Evolutionary conservation across 2,797 vertebrate species (phyloP), one percentile per base, ranked within the genome.

Genomic region (Sarcophilus harrisii): DNA sequence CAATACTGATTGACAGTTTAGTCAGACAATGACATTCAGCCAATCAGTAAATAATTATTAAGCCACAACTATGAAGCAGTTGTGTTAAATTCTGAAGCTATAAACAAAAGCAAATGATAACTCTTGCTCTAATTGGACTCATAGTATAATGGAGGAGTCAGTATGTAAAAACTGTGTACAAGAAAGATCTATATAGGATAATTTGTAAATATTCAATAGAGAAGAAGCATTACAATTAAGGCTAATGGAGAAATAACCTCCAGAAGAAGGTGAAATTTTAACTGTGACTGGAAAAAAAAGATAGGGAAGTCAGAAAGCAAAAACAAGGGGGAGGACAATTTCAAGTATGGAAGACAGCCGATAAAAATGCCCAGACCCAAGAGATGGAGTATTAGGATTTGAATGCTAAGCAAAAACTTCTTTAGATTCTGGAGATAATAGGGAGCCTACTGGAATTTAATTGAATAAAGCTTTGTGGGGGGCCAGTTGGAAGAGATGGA

Each of bases 51-150:
- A 94, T 0, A 16, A 93, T 73, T 92, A 90, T 94, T 91, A 32
- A 96, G 38, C 58, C 57, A 57, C 30, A 12, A 66, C 29, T 24
- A 91, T 55, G 24, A 62, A 54, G 58, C 57, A 96, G 90, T 52
- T 73, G 8, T 55, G 32, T 18, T 13, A 81, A 57, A 54, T 59
- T 93, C 59, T 94, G 29, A 66, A 96, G n/a, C 92, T 95, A 90
- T 89, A 95, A 93, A 94, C 24, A 92, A 60, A 54, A 89, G 66
- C 49, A 90, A 95, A 52, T 92, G 49, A 57, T 90, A 58, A 14
- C 0, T 89, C 90, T 96, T 54, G 0, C 38, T 49, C 45, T 94
- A 45, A 60, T 58, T n/a, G 92, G 95, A 27, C 49, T 81, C n/a
- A 60, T 55, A 91, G 14, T 54, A 57, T 89, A 93, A 38, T 66